Evolutionary conservation across 2,113 vertebrate species (phyloP).

Genomic region (Scortum barcoo): DNA sequence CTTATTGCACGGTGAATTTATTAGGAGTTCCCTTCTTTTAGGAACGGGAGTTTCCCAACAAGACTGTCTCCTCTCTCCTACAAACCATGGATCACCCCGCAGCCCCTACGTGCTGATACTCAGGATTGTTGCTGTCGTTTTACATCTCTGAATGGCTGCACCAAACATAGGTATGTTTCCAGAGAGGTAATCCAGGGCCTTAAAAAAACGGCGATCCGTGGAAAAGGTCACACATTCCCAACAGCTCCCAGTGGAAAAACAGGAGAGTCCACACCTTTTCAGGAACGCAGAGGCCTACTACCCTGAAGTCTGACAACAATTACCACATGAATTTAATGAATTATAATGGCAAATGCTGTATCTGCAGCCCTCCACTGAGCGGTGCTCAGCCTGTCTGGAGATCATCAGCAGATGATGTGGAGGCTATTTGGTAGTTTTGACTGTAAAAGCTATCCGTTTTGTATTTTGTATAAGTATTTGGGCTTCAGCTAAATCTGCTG

Average conservation of each 20-base stretch:
- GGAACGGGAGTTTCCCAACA: conserved; percentile 64
- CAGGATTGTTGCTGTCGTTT: conserved; percentile 57
- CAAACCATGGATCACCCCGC: conserved; percentile 60
- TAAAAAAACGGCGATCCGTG: conserved; percentile 55
- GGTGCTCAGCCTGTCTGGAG: conserved; percentile 58
- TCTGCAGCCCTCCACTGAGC: conserved; percentile 47
- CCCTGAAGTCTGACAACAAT: conserved; percentile 80
- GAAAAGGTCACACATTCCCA: conserved; percentile 77
- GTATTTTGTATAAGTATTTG: too few species aligned
- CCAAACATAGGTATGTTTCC: conserved; percentile 56
- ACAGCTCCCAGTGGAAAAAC: conserved; percentile 65
- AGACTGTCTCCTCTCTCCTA: conserved; percentile 48
- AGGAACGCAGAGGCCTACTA: conserved; percentile 65
- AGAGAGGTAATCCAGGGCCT: conserved; percentile 47
- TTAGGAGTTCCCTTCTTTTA: conserved; percentile 61
- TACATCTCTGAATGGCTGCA: conserved; percentile 37
- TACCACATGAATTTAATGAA: conserved; percentile 73
- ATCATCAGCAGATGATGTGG: conserved; percentile 55
- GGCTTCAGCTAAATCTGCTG: conserved; percentile 5
- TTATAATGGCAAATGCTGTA: conserved; percentile 69
- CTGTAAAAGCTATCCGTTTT: conserved; percentile 25
- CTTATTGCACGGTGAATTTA: conserved; percentile 56
- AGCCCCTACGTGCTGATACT: conserved; percentile 34
- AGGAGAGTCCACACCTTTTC: conserved; percentile 72
- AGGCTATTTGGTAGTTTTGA: conserved; percentile 34